Evolutionary conservation across 2,113 vertebrate genomes (phyloP).

Genomic region (Osmerus eperlanus): DNA sequence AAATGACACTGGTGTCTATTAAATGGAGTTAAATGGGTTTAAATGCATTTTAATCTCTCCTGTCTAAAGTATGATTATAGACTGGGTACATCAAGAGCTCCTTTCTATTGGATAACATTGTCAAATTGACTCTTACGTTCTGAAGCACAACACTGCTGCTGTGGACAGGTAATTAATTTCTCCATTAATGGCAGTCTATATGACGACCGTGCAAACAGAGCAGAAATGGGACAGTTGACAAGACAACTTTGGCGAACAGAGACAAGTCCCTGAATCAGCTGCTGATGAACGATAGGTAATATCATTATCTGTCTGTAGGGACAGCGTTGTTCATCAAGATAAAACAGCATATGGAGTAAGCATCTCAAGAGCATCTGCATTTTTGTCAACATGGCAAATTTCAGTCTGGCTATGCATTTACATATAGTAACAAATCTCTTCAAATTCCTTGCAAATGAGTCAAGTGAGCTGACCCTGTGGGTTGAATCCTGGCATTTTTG

Average conservation of each 20-base stretch:
- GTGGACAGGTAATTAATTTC: constrained; percentile 73
- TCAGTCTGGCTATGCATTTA: constrained; percentile 58
- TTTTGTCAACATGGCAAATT: constrained; percentile 71
- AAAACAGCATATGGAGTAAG: constrained; percentile 60
- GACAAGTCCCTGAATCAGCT: constrained; percentile 42
- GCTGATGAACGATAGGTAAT: constrained; percentile 67
- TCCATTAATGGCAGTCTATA: constrained; percentile 70
- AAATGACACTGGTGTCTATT: constrained; percentile 58
- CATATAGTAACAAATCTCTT: constrained; percentile 74
- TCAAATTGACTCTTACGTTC: constrained; percentile 72
- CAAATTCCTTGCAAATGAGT: constrained; percentile 64
- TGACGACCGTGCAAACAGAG: constrained; percentile 74
- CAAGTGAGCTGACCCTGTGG: constrained; percentile 61
- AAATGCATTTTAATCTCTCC: constrained; percentile 65
- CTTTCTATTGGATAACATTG: constrained; percentile 72
- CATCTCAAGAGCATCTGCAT: constrained; percentile 58
- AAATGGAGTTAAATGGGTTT: constrained; percentile 65
- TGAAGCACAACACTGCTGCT: constrained; percentile 56
- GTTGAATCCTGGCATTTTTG: constrained; percentile 43
- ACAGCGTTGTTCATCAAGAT: constrained; percentile 71
- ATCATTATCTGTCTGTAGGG: constrained; percentile 70
- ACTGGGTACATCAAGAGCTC: constrained; percentile 64
- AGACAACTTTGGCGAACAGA: constrained; percentile 64
- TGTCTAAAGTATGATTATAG: constrained; percentile 67
- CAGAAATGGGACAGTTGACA: constrained; percentile 53